Evolutionary conservation across 2,888 invertebrate species (phyloP).

Genomic region (Sclerodermus sp.): DNA sequence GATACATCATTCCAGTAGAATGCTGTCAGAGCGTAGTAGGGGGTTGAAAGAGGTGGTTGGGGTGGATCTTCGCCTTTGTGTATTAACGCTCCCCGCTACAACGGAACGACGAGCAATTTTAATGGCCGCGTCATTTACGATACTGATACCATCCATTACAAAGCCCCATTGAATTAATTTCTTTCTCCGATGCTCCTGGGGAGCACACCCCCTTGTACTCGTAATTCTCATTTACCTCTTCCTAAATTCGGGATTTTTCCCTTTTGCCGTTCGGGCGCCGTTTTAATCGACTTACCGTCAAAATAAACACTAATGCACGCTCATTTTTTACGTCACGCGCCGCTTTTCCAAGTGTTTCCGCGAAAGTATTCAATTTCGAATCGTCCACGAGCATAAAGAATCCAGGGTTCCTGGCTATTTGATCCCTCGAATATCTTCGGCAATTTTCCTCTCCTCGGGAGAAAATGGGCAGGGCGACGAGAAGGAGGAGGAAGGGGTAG

Average conservation of each 20-base stretch:
- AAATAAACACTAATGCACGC: no score
- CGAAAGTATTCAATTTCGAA: no score
- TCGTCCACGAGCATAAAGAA: no score
- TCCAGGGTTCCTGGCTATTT: no score
- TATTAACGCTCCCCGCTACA: slow-evolving; percentile 4
- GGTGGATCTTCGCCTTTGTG: slow-evolving; percentile 19
- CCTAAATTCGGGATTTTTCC: no score
- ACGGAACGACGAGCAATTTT: slow-evolving; percentile 22
- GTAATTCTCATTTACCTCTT: no score
- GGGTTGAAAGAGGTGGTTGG: slow-evolving; percentile 5
- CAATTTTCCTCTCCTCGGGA: slow-evolving; percentile 25
- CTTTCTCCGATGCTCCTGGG: neutral
- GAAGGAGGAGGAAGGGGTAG: neutral
- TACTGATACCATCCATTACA: slow-evolving; percentile 24
- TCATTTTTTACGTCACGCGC: no score
- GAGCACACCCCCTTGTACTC: no score
- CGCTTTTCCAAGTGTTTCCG: no score
- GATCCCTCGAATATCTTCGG: slow-evolving; percentile 37
- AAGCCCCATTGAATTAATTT: slow-evolving; percentile 13
- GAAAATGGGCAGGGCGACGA: neutral
- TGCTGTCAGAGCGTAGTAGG: slow-evolving; percentile 3
- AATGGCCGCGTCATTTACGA: slow-evolving; percentile 26
- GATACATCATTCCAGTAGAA: slow-evolving; percentile 22
- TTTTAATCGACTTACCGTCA: no score
- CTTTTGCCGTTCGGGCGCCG: no score